A percentile compares a stretch with the other conserved stretches of the same genome.
phyloP scores from a whole-genome alignment of 2,888 invertebrate genomes.

The Nineta flava region DNA sequence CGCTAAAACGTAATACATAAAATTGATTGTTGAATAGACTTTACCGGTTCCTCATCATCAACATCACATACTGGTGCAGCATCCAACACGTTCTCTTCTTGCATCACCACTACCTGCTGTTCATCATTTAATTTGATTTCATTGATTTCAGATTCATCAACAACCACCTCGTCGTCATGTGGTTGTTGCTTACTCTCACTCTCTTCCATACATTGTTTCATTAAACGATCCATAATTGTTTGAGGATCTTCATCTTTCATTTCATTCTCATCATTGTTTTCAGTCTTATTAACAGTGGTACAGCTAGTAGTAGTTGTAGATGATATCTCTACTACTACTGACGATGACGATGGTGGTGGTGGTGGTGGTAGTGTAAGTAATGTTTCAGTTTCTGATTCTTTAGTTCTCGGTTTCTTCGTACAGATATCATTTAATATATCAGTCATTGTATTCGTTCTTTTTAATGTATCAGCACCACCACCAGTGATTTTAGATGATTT shows the following conservation, averaged over 20 bases:
- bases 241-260: conserved; percentile 24
- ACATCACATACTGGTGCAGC: background rate
- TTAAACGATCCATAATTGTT: conserved; percentile 30
- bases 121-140: background rate
- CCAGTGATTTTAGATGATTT: background rate
- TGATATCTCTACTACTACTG: too few relatives aligned
- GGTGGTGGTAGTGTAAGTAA: conserved; percentile 13
- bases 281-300: background rate
- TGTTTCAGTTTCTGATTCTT: conserved; percentile 12
- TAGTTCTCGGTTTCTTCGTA: background rate
- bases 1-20: too few relatives aligned
- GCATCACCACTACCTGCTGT: background rate
- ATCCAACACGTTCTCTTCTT: background rate
- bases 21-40: too few relatives aligned
- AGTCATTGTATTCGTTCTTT: conserved; percentile 1
- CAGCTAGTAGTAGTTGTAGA: too few relatives aligned
- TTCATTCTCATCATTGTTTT: conserved; percentile 14
- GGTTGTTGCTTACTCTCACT: too few relatives aligned
- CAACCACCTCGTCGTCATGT: too few relatives aligned
- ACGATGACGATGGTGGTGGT: conserved; percentile 6
- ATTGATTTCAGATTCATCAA: background rate
- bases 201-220: conserved; percentile 28
- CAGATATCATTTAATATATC: background rate
- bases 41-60: too few relatives aligned
- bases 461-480: background rate